Percentiles rank a stretch among this genome's conserved stretches.
phyloP scores from a whole-genome alignment of 2,113 vertebrate species.

The Mesocricetus auratus region DNA sequence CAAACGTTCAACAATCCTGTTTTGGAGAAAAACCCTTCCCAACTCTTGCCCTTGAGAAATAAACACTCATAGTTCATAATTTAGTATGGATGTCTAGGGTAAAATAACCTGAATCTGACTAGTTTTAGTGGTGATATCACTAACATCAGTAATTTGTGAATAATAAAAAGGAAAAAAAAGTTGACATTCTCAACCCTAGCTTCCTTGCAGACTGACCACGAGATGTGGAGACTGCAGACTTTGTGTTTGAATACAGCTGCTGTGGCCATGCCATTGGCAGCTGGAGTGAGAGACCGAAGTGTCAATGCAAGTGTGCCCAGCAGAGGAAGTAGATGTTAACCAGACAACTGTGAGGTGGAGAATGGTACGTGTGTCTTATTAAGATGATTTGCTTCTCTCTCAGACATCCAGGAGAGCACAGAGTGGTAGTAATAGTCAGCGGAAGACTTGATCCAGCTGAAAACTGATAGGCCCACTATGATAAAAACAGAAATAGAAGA shows the following conservation, averaged over 20 bases:
- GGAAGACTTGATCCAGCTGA: background rate
- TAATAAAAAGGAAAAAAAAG: background rate
- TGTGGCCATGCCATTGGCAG: rapidly evolving
- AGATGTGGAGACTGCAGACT: background rate
- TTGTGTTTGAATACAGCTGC: background rate
- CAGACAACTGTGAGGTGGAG: background rate
- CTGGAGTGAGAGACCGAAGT: rapidly evolving
- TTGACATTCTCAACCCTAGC: too few species aligned
- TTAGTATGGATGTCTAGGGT: background rate
- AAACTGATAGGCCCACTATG: background rate
- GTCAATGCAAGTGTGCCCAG: rapidly evolving
- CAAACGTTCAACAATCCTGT: background rate
- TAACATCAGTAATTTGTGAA: conserved; percentile 19
- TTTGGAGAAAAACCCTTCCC: conserved; percentile 49
- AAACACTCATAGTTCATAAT: conserved; percentile 8
- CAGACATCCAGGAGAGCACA: background rate
- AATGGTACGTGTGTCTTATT: background rate
- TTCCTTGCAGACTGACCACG: background rate
- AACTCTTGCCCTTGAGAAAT: conserved; percentile 37
- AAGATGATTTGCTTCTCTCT: background rate
- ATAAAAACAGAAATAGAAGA: background rate
- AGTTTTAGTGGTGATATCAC: background rate
- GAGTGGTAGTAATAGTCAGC: background rate
- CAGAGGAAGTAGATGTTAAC: rapidly evolving
- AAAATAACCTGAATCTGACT: conserved; percentile 30